Conservation (phyloP, 92 coral and sea anemone genomes). For the Porites evermanni region DNA sequence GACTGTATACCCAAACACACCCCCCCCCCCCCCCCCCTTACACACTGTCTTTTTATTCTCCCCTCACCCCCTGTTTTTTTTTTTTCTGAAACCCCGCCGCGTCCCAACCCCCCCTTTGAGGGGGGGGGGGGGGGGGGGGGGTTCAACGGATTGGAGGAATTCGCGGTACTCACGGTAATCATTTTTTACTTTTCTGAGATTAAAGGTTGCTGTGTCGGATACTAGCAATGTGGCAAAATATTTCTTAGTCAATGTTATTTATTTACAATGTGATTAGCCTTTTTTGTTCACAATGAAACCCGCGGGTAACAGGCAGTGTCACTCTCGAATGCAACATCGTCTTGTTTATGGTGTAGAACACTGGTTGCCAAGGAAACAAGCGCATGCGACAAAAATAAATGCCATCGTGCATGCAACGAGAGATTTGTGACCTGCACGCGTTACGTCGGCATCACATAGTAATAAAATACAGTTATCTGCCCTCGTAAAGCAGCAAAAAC, state of each 20-base stretch:
- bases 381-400: not conserved
- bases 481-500: slow-evolving; percentile 29
- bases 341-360: not conserved
- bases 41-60: no score
- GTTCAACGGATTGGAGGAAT: no score
- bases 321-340: not conserved
- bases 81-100: no score
- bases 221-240: no score
- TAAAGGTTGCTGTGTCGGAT: no score
- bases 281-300: not conserved
- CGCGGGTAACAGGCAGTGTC: not conserved
- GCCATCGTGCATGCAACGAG: not conserved
- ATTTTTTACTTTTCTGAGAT: no score
- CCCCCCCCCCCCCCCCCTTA: no score
- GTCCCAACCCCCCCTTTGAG: no score
- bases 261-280: slow-evolving; percentile 11
- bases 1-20: no score
- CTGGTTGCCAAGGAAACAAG: not conserved
- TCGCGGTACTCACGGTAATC: no score
- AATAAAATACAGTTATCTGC: slow-evolving; percentile 25
- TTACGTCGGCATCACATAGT: not conserved
- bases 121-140: no score
- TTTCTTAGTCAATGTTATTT: not conserved
- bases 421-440: not conserved
- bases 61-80: no score